These are phyloP conservation scores for Glandiceps talaboti DNA, from an alignment of 53 echinoderm and acorn worm species.

Conservation along the genomic window DNA sequence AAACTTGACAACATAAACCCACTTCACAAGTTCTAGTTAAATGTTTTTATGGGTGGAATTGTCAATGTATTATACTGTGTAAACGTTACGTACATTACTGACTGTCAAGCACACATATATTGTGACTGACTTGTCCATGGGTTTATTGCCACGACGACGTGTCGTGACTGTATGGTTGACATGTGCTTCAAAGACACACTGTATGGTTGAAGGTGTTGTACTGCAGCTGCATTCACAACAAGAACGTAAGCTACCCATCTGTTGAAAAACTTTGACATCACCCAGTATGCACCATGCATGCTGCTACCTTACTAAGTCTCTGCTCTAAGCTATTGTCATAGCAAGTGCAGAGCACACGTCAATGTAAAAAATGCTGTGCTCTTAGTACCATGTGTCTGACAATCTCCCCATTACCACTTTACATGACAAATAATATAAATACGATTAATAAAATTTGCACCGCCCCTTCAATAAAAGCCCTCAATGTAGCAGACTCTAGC, in stretches of 20 bases:
- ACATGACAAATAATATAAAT: neutral
- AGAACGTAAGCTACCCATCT: neutral
- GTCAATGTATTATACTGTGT: too few relatives aligned
- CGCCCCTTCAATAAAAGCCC: constrained; percentile 1
- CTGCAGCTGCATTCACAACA: neutral
- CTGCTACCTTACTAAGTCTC: neutral
- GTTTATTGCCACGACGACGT: too few relatives aligned
- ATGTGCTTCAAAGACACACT: neutral
- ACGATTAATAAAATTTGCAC: neutral
- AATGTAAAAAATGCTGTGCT: neutral
- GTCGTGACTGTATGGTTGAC: neutral
- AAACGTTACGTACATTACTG: too few relatives aligned
- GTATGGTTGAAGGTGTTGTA: neutral
- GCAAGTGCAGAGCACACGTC: neutral
- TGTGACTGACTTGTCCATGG: neutral
- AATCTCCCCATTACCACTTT: neutral
- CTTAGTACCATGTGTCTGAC: neutral
- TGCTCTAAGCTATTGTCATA: neutral
- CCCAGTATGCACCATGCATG: neutral
- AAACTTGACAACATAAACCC: too few relatives aligned
- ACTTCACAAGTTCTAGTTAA: too few relatives aligned
- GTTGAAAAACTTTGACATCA: neutral
- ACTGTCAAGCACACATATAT: too few relatives aligned
- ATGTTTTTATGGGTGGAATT: too few relatives aligned
- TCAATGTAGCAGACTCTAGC: neutral